phyloP scores from a whole-genome alignment of 2,888 invertebrate species.

The Tryphoninae sp. region DNA sequence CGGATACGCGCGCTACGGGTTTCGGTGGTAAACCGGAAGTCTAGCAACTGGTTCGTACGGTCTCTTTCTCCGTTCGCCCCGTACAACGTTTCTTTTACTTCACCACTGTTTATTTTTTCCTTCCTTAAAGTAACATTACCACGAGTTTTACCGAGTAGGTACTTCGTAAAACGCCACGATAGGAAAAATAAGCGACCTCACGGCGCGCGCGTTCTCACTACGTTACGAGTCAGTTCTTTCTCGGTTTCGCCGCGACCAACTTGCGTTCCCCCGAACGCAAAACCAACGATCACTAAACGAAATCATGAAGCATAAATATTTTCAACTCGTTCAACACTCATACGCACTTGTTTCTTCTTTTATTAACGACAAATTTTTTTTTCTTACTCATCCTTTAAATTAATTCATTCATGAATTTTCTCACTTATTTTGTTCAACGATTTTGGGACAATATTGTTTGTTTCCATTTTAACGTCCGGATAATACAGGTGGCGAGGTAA shows the following conservation, averaged over 20 bases:
- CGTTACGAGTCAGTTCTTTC: constrained; percentile 58
- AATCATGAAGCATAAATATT: no score
- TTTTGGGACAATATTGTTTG: no score
- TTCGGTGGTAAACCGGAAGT: constrained; percentile 66
- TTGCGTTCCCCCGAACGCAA: constrained; percentile 8
- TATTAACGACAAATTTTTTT: not conserved
- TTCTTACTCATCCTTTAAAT: no score
- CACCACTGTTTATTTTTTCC: constrained; percentile 10
- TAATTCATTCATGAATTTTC: no score
- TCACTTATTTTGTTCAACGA: no score
- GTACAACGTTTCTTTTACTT: constrained; percentile 22
- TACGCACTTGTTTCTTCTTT: not conserved
- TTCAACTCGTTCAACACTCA: not conserved
- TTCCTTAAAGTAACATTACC: constrained; percentile 7
- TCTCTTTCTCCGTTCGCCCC: constrained; percentile 49
- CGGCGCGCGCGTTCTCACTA: constrained; percentile 37
- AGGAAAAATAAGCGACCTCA: constrained; percentile 38
- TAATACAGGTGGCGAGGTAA: constrained; percentile 39
- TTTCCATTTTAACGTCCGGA: not conserved
- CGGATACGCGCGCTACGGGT: constrained; percentile 39
- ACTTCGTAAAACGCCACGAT: constrained; percentile 50
- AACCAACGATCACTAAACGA: no score
- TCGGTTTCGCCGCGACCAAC: constrained; percentile 45
- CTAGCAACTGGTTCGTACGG: constrained; percentile 62
- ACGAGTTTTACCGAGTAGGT: constrained; percentile 51